These are phyloP conservation scores for Cactoblastis cactorum DNA, from an alignment of 2,888 invertebrate genomes.

Conservation along the genomic window DNA sequence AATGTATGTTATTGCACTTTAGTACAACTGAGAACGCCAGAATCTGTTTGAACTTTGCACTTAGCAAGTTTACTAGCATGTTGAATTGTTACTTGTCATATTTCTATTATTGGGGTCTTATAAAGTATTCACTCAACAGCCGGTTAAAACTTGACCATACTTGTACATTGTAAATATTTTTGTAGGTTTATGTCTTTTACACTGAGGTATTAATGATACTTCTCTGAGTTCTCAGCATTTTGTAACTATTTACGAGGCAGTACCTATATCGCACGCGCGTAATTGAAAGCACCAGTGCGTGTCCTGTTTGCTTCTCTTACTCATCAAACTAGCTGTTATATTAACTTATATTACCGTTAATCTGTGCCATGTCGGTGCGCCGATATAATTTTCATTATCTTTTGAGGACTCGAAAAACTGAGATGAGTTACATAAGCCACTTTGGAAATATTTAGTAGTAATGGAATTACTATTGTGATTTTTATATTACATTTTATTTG, in stretches of 20 bases:
- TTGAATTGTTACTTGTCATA: too few species aligned
- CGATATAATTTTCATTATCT: conserved; percentile 20
- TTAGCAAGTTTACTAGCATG: too few species aligned
- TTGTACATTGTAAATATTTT: too few species aligned
- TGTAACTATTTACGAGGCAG: conserved; percentile 37
- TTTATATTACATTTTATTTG: too few species aligned
- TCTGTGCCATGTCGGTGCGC: conserved; percentile 32
- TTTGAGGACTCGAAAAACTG: conserved; percentile 8
- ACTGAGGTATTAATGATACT: background rate
- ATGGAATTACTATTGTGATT: background rate
- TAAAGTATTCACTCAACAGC: too few species aligned
- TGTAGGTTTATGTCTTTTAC: too few species aligned
- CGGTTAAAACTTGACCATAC: too few species aligned
- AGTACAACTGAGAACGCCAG: too few species aligned
- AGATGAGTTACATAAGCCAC: background rate
- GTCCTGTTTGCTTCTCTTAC: conserved; percentile 43
- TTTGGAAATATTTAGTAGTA: background rate
- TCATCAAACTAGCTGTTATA: conserved; percentile 38
- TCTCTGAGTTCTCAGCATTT: background rate
- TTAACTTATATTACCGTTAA: conserved; percentile 36
- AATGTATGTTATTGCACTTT: background rate
- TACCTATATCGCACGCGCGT: conserved; percentile 40
- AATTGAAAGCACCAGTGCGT: conserved; percentile 51
- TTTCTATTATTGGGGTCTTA: too few species aligned
- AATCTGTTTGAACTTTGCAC: background rate